These are phyloP conservation scores for Sternarchorhynchus goeldii DNA, from an alignment of 2,797 vertebrate genomes.

Conservation along the genomic window DNA sequence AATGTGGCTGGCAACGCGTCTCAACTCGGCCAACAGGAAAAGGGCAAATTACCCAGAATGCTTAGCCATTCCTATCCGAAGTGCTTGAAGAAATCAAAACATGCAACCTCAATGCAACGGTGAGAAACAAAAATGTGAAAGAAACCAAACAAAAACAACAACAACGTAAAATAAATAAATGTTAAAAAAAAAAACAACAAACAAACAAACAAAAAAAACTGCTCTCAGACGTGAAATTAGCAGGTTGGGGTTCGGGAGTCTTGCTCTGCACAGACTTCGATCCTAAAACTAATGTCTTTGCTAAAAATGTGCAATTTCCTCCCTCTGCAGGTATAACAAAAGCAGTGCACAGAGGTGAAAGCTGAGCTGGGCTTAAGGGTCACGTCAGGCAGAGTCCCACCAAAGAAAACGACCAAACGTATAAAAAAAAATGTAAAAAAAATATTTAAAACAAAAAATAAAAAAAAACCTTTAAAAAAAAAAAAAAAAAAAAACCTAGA, in stretches of 20 bases:
- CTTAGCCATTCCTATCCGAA: constrained; percentile 73
- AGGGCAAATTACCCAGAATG: constrained; percentile 81
- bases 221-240: neutral
- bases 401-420: no score
- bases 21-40: constrained; percentile 85
- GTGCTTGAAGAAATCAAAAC: constrained; percentile 79
- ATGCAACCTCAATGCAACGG: neutral
- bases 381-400: no score
- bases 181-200: constrained; percentile 2
- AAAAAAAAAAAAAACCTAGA: no score
- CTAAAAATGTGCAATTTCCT: neutral
- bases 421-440: no score
- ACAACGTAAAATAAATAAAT: neutral
- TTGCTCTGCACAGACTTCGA: neutral
- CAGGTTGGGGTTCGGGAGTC: neutral
- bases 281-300: constrained; percentile 1
- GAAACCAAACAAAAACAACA: neutral
- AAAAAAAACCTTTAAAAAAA: no score
- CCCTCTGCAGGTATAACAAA: neutral
- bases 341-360: neutral
- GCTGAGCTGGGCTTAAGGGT: neutral
- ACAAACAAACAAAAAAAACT: neutral
- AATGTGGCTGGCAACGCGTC: neutral
- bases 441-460: no score
- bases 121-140: constrained; percentile 18